Base-by-base conservation (phyloP, 2,888 invertebrate genomes). In the Apodemia duryi region DNA sequence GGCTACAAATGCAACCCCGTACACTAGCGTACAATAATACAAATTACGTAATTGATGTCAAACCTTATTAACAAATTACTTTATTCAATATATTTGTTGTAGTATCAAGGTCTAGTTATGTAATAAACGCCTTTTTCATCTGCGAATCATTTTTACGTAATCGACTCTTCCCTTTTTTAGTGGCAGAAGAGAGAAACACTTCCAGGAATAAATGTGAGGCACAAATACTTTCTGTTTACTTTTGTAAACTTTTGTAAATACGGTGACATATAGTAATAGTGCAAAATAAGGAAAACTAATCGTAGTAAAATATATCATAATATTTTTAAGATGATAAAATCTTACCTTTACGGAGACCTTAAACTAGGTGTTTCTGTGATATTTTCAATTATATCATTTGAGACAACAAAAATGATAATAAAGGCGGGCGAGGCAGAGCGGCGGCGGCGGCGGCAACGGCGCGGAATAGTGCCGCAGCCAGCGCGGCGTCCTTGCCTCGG, bases 401-500 rank as follows among this genome's bases (percentile, higher is more conserved):
- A 54, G 54, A 54, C 54, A 54, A 54, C 32, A 54, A 54, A 54
- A 54, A 54, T 54, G 54, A 68, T 67, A 67, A 69, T 62, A 67
- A 65, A 63, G 65, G 32, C 68, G 68, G 69, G 61, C 64, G 68
- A 41, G 67, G 68, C 69, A 64, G 74, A 71, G 73, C 72, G 74
- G 71, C 71, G 75, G 71, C 74, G 77, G 74, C 72, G 78, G 78
- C 72, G 76, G 76, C 73, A 76, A 76, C 77, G 74, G 77, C 77
- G 78, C 78, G 78, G 76, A 77, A 79, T 73, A 77, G 77, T 83
- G 82, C 81, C 86, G 86, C 88, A 89, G 89, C 86, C 88, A 83
- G 89, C 88, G 85, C 86, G 88, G 86, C 87, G 89, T 85, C 90
- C 88, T 88, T 86, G 90, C 84, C 80, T 78, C 77, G 80, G 81